Evolutionary conservation across 2,113 vertebrate genomes (phyloP), one percentile per base, ranked within the genome.

Genomic region (Istiophorus platypterus): DNA sequence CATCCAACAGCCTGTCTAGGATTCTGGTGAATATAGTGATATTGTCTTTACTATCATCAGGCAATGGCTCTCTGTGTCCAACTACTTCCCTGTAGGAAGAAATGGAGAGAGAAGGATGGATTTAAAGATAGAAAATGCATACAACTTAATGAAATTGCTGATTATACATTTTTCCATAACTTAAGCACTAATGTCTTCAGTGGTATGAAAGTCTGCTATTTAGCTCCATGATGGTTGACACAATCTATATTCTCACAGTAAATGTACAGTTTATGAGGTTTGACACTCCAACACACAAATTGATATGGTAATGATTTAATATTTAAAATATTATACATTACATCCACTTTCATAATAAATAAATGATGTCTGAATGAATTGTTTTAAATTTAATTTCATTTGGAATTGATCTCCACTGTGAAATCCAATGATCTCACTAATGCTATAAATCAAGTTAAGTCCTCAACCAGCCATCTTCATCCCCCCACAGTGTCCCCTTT

Each of bases 21-120:
- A 99, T 99, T 74, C 97, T 94, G 8, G 98, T 99, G 87, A 98
- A 99, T 84, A 99, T 99, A 73, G 98, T 99, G 93, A 98, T 99
- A 92, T 99, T 99, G 89, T 99, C 98, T 66, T 95, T 98, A 87
- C 96, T 97, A 91, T 99, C 98, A 63, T 98, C 97, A 1, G 95
- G 95, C 83, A 96, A 65, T 5, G 94, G 95, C 81, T 95, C 95
- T 84, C 89, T 89, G 88, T 96, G 95, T 68, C 95, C 95, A 24
- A 94, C 90, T 31, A 94, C 93, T 27, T 92, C 93, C 91, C 95
- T 96, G 92, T 62, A 80, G 88, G 52, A 63, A 37, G 66, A 80
- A 75, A 89, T 0, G 15, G 67, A 68, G 37, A 78, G 11, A 82
- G 15, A 24, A 74, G 58, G 64, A 22, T 58, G 10, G 26, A 78